Percentiles rank a stretch among this genome's conserved stretches.
These are phyloP conservation scores for Naso thynnoides DNA, from an alignment of 2,797 vertebrate species.

Conservation along the genomic window DNA sequence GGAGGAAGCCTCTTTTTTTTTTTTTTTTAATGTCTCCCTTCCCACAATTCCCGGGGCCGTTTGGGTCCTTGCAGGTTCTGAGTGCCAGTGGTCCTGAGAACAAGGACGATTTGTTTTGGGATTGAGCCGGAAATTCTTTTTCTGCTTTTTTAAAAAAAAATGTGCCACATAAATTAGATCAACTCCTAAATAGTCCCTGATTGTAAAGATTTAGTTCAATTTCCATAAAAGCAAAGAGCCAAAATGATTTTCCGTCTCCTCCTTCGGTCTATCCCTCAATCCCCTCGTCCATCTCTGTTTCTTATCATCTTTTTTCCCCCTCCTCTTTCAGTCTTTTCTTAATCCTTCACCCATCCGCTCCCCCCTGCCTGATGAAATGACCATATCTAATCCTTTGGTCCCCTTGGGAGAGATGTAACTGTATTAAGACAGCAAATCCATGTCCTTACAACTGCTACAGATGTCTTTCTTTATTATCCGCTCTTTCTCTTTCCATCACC, in stretches of 20 bases:
- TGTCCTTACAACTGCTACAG: constrained; percentile 79
- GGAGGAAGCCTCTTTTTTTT: constrained; percentile 59
- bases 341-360: constrained; percentile 63
- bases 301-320: constrained; percentile 69
- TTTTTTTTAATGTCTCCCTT: constrained; percentile 58
- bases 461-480: constrained; percentile 83
- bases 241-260: constrained; percentile 55
- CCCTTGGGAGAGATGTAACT: constrained; percentile 78
- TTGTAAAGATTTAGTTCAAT: constrained; percentile 68
- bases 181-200: constrained; percentile 44
- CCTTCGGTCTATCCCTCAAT: constrained; percentile 62
- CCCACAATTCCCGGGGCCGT: constrained; percentile 54
- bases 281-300: constrained; percentile 61
- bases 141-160: constrained; percentile 10
- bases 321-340: constrained; percentile 69
- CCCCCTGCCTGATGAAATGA: constrained; percentile 78
- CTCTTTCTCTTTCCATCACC: constrained; percentile 63
- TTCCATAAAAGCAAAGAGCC: constrained; percentile 63
- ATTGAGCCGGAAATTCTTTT: constrained; percentile 12
- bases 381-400: constrained; percentile 78
- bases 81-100: constrained; percentile 35
- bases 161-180: constrained; percentile 12
- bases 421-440: constrained; percentile 83
- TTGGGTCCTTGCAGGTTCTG: constrained; percentile 50
- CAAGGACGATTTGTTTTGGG: not conserved